These are phyloP conservation scores for Sycobia sp. DNA, from an alignment of 1,140 invertebrate species.

Conservation along the genomic window DNA sequence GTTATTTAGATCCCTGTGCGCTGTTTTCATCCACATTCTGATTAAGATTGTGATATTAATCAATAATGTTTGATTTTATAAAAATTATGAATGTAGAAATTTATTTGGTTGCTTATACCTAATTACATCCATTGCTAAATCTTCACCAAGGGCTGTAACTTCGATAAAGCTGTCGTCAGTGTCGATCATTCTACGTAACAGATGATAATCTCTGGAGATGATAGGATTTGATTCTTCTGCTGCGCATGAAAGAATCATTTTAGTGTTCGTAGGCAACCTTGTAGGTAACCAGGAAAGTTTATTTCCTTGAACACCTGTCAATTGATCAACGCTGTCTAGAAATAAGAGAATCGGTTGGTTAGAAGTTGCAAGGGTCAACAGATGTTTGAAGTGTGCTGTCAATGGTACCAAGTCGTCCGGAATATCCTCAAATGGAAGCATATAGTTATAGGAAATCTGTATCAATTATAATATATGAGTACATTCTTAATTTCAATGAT, in stretches of 20 bases:
- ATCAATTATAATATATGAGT: constrained; percentile 30
- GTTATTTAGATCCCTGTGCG: constrained; percentile 84
- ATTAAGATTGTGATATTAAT: constrained; percentile 1
- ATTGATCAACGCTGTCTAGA: constrained; percentile 91
- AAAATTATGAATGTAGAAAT: too few relatives aligned
- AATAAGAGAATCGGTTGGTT: constrained; percentile 87
- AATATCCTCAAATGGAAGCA: constrained; percentile 88
- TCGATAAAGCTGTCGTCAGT: constrained; percentile 91
- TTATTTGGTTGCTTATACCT: constrained; percentile 68
- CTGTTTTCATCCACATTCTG: constrained; percentile 92
- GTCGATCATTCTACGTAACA: constrained; percentile 88
- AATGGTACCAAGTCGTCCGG: constrained; percentile 95
- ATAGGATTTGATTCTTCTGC: constrained; percentile 85
- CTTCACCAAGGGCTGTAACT: constrained; percentile 87
- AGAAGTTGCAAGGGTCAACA: constrained; percentile 79
- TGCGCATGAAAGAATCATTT: constrained; percentile 91
- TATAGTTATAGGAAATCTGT: constrained; percentile 94
- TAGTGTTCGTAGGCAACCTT: constrained; percentile 85
- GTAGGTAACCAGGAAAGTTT: constrained; percentile 97
- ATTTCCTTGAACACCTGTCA: constrained; percentile 93
- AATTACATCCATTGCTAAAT: constrained; percentile 91
- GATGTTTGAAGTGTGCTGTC: constrained; percentile 93
- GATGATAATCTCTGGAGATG: constrained; percentile 84
- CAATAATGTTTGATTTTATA: too few relatives aligned
- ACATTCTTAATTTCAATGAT: too few relatives aligned